Evolutionary conservation across 2,113 vertebrate genomes (phyloP).

Genomic region (Orcinus orca): DNA sequence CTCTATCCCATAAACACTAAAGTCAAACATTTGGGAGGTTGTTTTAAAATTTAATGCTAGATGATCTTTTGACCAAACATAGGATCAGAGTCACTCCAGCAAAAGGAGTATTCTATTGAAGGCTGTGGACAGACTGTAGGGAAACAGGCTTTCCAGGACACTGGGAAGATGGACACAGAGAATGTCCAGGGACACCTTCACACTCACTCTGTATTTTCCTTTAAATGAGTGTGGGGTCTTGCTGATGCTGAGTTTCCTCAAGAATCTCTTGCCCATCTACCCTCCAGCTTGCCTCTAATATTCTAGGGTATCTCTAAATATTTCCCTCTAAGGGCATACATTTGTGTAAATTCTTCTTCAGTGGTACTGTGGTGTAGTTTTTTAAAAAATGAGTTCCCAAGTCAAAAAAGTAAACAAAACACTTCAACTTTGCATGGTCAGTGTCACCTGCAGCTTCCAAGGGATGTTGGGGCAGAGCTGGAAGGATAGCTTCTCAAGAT

Average conservation of each 20-base stretch:
- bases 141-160: background rate
- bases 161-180: background rate
- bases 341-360: background rate
- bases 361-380: background rate
- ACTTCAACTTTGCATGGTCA: background rate
- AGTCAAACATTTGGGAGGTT: background rate
- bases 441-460: background rate
- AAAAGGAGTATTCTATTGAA: background rate
- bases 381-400: background rate
- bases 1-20: background rate
- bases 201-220: background rate
- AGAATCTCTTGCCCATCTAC: background rate
- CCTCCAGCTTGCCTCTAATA: background rate
- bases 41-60: slow-evolving; percentile 23
- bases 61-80: slow-evolving; percentile 5
- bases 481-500: background rate
- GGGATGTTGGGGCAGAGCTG: background rate
- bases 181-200: background rate
- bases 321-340: background rate
- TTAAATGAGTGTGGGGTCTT: background rate
- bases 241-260: background rate
- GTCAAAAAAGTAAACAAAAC: background rate
- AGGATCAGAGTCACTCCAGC: background rate
- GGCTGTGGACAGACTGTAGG: background rate
- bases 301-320: slow-evolving; percentile 34